Conservation (phyloP, 2,113 vertebrate genomes). For the Cyrtonyx montezumae region DNA sequence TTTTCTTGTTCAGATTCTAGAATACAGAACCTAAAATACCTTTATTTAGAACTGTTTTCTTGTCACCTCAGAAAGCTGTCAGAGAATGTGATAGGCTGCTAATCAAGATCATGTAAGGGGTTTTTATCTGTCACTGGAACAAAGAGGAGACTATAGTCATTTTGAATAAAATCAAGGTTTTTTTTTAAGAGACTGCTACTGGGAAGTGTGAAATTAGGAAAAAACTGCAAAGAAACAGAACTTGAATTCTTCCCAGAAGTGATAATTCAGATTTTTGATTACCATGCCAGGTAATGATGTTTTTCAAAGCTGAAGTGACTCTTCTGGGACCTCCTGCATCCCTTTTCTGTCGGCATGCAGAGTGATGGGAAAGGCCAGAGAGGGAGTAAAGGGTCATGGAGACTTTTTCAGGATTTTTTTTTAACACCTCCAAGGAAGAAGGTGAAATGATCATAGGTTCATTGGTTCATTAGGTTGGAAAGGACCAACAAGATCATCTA, state of each 20-base stretch:
- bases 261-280: fast-evolving
- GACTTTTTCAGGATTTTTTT: not conserved
- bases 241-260: not conserved
- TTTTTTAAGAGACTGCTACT: not conserved
- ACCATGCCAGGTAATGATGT: not conserved
- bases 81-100: not conserved
- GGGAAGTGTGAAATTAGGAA: not conserved
- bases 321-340: not conserved
- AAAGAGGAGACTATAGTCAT: not conserved
- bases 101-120: not conserved
- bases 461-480: no score
- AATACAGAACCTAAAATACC: not conserved
- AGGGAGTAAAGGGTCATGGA: not conserved
- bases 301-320: not conserved
- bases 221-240: not conserved
- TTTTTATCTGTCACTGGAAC: not conserved
- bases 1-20: not conserved
- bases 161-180: not conserved
- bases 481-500: no score
- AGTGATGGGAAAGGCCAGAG: not conserved
- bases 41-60: constrained; percentile 50
- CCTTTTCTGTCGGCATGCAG: not conserved
- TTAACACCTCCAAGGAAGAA: not conserved
- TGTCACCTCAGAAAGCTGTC: constrained; percentile 21
- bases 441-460: no score